These are phyloP conservation scores for Himantopus leucocephalus DNA, from an alignment of 2,113 vertebrate species.

Conservation along the genomic window DNA sequence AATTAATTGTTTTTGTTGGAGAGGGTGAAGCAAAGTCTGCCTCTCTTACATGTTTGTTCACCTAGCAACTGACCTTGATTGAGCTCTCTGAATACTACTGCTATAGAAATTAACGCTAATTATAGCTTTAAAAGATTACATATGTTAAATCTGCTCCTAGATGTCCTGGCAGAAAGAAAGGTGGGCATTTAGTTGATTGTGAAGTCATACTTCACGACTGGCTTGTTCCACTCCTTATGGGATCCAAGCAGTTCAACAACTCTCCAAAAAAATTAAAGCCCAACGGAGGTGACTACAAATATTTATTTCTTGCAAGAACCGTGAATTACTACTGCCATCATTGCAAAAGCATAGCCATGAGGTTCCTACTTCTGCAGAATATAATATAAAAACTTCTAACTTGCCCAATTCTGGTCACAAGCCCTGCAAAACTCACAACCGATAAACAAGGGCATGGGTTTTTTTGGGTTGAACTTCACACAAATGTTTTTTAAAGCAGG, in stretches of 20 bases:
- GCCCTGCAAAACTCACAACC: neutral
- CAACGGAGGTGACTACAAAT: neutral
- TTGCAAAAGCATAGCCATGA: neutral
- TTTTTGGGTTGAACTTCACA: neutral
- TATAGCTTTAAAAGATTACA: neutral
- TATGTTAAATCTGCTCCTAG: neutral
- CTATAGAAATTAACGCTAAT: constrained; percentile 20
- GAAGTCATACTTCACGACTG: neutral
- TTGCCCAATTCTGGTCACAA: neutral
- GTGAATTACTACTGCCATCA: neutral
- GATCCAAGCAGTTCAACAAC: neutral
- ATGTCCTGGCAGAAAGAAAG: neutral
- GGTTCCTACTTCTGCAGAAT: neutral
- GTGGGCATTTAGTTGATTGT: neutral
- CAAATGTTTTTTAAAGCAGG: neutral
- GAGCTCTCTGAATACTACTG: neutral
- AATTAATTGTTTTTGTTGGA: neutral
- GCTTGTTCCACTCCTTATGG: neutral
- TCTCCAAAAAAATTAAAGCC: neutral
- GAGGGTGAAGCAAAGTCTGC: neutral
- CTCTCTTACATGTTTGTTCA: neutral
- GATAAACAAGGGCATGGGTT: neutral
- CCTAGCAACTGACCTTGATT: neutral
- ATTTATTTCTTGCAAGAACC: neutral
- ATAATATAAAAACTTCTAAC: neutral